Evolutionary conservation across 2,888 invertebrate genomes (phyloP), one percentile per base, ranked within the genome.

Genomic region (Dicyrtoma fusca): DNA sequence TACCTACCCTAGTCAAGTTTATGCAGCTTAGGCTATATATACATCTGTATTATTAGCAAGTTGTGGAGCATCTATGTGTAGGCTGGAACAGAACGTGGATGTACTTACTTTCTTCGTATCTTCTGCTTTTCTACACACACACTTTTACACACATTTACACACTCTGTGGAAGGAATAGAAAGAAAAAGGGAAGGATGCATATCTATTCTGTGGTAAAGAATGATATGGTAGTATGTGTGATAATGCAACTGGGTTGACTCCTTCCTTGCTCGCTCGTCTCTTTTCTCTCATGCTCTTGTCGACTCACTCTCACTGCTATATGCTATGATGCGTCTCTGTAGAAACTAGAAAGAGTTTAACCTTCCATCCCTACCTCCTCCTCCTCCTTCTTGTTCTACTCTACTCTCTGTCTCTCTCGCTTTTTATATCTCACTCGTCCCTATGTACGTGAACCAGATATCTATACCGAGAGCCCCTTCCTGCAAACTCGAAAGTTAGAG

Each of bases 281-380:
- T 25, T 25, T 23, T 55, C 8, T 21, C 55, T 55, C n/a, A 8
- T 55, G 19, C 19, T 19, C 55, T 55, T 13, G 21, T 21, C n/a
- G 6, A 19, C 5, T 19, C 3, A 55, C 11, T 55, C 55, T 55
- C 6, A 14, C 55, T 55, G 21, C 19, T 55, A 55, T 55, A 55
- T 17, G 55, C 19, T 19, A 3, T 55, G 55, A 21, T 19, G 21
- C 11, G 21, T 34, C 34, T 34, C 42, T 42, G 19, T 42, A 34
- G 34, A 42, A n/a, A 63, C 21, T 19, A 63, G 45, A 63, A 45
- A 63, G 17, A 63, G 45, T 63, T 45, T 63, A 63, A 44, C 63
- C 63, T 45, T 63, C 53, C 53, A 2, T 53, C 53, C 53, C 53
- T 53, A 23, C 53, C 53, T 53, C 45, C 45, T 47, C 45, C 63